Conservation (phyloP, 2,113 vertebrate species). For the Rissa tridactyla region DNA sequence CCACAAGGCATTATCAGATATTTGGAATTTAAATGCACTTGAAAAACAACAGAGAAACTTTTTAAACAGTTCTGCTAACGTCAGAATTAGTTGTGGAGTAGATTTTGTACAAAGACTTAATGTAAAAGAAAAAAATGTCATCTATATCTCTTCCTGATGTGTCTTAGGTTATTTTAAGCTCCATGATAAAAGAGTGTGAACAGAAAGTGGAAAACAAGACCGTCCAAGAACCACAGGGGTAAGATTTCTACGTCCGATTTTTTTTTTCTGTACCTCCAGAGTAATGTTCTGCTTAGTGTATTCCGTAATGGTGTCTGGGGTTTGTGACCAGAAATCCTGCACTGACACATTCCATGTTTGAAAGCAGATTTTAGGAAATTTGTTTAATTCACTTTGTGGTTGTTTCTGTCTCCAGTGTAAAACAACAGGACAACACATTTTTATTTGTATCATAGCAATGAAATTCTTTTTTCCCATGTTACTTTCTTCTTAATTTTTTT, state of each 20-base stretch:
- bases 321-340: background rate
- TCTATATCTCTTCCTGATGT: conserved; percentile 11
- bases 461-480: background rate
- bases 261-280: background rate
- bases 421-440: background rate
- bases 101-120: background rate
- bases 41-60: background rate
- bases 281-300: background rate
- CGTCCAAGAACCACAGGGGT: conserved; percentile 95
- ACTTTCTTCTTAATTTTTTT: background rate
- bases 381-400: background rate
- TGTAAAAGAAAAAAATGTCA: background rate
- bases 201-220: conserved; percentile 97
- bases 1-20: background rate
- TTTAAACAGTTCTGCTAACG: background rate
- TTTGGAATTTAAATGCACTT: background rate
- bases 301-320: background rate
- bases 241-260: conserved; percentile 52
- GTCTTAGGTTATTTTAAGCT: conserved; percentile 93
- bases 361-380: background rate
- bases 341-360: background rate
- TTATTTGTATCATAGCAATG: background rate
- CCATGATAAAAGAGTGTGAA: conserved; percentile 99
- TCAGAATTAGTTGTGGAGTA: background rate
- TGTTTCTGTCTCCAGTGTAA: background rate